Evolutionary conservation across 2,888 invertebrate species (phyloP).

Genomic region (Stramonita haemastoma): DNA sequence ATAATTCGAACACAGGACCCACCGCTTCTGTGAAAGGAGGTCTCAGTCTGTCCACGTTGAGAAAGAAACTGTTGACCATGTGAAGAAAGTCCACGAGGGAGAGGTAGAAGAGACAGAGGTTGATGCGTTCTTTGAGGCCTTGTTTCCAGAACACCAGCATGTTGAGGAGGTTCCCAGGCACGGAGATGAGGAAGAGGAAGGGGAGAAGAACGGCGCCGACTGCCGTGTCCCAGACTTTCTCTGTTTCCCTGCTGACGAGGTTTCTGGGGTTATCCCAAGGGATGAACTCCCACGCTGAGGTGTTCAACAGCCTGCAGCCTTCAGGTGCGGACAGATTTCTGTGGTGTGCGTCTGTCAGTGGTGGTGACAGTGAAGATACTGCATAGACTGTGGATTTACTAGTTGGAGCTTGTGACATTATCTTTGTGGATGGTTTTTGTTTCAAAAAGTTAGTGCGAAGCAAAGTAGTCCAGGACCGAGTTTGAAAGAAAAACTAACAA

Average conservation of each 20-base stretch:
- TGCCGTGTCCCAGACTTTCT: background rate
- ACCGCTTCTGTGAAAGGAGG: background rate
- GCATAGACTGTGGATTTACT: background rate
- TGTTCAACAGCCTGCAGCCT: background rate
- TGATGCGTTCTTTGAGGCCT: conserved; percentile 30
- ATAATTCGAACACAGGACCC: conserved; percentile 22
- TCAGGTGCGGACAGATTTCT: background rate
- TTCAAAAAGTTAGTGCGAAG: background rate
- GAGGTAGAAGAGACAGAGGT: conserved; percentile 28
- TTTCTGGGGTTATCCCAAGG: conserved; percentile 8
- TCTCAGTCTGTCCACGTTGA: conserved; percentile 15
- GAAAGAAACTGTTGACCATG: conserved; percentile 10
- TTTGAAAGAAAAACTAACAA: too few species aligned
- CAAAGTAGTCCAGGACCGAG: too few species aligned
- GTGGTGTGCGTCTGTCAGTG: background rate
- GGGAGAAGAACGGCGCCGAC: background rate
- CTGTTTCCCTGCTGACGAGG: background rate
- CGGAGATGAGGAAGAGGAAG: conserved; percentile 5
- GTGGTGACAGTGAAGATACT: background rate
- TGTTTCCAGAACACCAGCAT: conserved; percentile 25
- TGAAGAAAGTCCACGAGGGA: conserved; percentile 15
- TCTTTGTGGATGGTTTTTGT: background rate
- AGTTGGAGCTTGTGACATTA: background rate
- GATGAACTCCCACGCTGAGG: background rate
- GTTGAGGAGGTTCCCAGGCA: conserved; percentile 12